Conservation (phyloP, 1,140 invertebrate genomes). For the Heliconius eleuchia region DNA sequence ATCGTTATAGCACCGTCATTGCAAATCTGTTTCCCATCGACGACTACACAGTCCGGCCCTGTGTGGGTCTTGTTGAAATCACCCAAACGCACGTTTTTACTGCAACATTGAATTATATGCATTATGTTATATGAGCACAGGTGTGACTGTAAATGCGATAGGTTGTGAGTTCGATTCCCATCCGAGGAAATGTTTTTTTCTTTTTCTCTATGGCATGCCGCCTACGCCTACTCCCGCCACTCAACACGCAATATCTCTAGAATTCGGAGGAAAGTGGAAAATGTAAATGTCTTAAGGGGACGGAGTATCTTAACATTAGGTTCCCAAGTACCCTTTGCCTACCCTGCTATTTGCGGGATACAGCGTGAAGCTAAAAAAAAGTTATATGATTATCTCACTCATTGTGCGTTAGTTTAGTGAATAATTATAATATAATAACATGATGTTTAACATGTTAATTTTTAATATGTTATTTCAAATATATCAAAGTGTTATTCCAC, state of each 20-base stretch:
- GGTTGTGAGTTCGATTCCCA: not conserved
- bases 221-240: not conserved
- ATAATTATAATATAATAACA: too few relatives aligned
- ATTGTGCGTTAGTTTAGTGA: too few relatives aligned
- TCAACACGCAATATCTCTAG: not conserved
- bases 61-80: constrained; percentile 75
- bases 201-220: too few relatives aligned
- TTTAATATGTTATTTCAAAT: too few relatives aligned
- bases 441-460: too few relatives aligned
- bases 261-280: not conserved
- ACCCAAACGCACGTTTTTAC: constrained; percentile 69
- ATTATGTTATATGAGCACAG: too few relatives aligned
- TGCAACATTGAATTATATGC: constrained; percentile 31
- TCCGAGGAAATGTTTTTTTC: too few relatives aligned
- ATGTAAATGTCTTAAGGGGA: not conserved
- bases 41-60: constrained; percentile 53
- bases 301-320: not conserved
- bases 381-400: too few relatives aligned
- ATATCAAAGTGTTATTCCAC: not conserved
- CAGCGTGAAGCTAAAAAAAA: not conserved
- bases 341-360: not conserved
- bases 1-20: constrained; percentile 54
- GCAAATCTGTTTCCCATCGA: constrained; percentile 54
- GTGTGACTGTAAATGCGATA: not conserved
- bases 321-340: not conserved